phyloP scores from a whole-genome alignment of 1,140 invertebrate genomes.

The Oncopodura yosiiana region DNA sequence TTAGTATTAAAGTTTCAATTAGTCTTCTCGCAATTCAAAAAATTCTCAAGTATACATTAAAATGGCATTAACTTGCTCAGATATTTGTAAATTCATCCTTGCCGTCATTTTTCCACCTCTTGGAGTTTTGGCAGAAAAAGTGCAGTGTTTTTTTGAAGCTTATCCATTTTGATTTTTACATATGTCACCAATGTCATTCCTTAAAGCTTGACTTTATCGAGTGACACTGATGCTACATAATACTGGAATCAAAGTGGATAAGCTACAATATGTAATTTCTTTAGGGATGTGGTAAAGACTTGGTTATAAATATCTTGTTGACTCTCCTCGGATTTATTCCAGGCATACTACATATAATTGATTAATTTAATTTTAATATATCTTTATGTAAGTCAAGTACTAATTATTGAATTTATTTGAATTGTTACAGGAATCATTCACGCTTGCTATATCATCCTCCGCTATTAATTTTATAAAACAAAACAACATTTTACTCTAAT shows the following conservation, averaged over 20 bases:
- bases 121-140: conserved; percentile 28
- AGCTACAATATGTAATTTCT: too few species aligned
- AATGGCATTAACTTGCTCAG: conserved; percentile 20
- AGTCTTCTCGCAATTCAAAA: too few species aligned
- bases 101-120: neutral
- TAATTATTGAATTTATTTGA: neutral
- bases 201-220: too few species aligned
- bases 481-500: neutral
- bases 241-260: too few species aligned
- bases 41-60: too few species aligned
- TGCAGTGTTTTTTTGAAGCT: too few species aligned
- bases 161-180: too few species aligned
- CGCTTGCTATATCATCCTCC: conserved; percentile 31
- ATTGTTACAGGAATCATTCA: conserved; percentile 33
- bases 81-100: conserved; percentile 30
- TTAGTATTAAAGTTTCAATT: too few species aligned
- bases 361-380: neutral
- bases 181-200: too few species aligned
- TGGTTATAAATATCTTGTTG: conserved; percentile 32
- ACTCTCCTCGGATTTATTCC: conserved; percentile 15
- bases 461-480: conserved; percentile 21
- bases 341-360: too few species aligned
- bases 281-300: conserved; percentile 30
- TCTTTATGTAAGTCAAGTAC: neutral
- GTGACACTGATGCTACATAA: too few species aligned